Percentiles rank a stretch among this genome's conserved stretches.
These are phyloP conservation scores for Rutpela maculata DNA, from an alignment of 2,888 invertebrate genomes.

Conservation along the genomic window DNA sequence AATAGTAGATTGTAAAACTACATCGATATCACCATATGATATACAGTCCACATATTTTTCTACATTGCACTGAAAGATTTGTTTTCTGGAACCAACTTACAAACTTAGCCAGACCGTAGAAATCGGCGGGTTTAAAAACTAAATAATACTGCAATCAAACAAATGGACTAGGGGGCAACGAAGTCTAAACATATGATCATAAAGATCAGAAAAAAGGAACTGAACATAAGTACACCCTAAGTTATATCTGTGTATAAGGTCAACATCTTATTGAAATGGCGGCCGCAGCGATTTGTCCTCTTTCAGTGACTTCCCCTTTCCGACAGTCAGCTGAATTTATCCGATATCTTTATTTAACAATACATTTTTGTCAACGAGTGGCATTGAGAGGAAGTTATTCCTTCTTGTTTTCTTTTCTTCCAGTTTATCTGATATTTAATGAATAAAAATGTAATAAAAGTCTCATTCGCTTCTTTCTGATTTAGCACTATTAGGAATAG, in stretches of 20 bases:
- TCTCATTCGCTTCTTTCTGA: too few relatives aligned
- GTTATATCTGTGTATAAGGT: slow-evolving; percentile 1
- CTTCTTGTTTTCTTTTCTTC: neutral
- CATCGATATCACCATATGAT: too few relatives aligned
- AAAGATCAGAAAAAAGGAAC: neutral
- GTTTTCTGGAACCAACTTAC: too few relatives aligned
- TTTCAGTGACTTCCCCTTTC: neutral
- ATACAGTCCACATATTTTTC: too few relatives aligned
- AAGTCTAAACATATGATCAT: neutral
- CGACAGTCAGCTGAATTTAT: neutral
- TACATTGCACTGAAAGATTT: too few relatives aligned
- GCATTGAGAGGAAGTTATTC: neutral
- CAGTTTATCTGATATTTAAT: neutral
- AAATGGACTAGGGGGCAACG: neutral
- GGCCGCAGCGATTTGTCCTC: neutral
- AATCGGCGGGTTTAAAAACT: too few relatives aligned
- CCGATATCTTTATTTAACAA: neutral
- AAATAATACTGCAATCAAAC: too few relatives aligned
- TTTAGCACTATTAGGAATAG: too few relatives aligned
- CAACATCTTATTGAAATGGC: slow-evolving; percentile 3
- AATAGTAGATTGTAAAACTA: too few relatives aligned
- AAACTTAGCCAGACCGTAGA: too few relatives aligned
- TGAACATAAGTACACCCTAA: neutral
- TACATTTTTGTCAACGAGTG: slow-evolving; percentile 1
- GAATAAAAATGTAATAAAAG: neutral